Evolutionary conservation across 2,888 invertebrate genomes (phyloP).

Genomic region (Ceriagrion tenellum): DNA sequence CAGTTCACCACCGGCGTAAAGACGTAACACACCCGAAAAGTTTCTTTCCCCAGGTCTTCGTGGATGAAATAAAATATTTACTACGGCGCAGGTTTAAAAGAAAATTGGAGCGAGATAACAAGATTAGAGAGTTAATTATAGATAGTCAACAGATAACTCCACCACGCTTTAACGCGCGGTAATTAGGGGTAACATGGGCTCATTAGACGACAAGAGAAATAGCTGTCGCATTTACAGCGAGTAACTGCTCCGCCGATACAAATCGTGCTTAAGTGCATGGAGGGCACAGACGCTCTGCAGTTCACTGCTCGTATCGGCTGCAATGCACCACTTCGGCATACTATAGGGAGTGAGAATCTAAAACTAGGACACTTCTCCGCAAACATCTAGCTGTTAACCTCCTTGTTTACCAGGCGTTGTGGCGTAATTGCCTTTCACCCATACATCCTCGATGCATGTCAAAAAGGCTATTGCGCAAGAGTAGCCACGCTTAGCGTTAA

Average conservation of each 20-base stretch:
- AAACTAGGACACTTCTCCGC: slow-evolving; percentile 12
- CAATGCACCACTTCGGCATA: neutral
- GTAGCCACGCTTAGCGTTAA: neutral
- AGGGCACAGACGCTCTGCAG: neutral
- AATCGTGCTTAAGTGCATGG: neutral
- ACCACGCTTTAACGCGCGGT: neutral
- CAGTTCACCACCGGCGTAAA: too few species aligned
- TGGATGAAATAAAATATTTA: too few species aligned
- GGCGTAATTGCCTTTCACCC: neutral
- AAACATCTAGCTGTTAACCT: neutral
- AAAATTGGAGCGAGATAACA: too few species aligned
- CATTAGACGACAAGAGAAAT: neutral
- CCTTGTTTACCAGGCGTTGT: neutral
- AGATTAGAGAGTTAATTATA: too few species aligned
- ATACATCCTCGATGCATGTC: neutral
- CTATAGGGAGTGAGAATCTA: neutral
- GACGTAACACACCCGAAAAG: too few species aligned
- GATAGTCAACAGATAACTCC: too few species aligned
- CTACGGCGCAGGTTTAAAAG: too few species aligned
- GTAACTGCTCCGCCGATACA: neutral
- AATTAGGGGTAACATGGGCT: neutral
- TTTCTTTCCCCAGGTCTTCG: too few species aligned
- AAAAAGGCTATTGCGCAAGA: neutral
- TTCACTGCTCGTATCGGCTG: neutral
- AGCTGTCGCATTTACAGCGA: neutral